Percentiles rank a stretch among this genome's conserved stretches.
Conservation (phyloP, 2,797 vertebrate genomes). For the Synanceia verrucosa region DNA sequence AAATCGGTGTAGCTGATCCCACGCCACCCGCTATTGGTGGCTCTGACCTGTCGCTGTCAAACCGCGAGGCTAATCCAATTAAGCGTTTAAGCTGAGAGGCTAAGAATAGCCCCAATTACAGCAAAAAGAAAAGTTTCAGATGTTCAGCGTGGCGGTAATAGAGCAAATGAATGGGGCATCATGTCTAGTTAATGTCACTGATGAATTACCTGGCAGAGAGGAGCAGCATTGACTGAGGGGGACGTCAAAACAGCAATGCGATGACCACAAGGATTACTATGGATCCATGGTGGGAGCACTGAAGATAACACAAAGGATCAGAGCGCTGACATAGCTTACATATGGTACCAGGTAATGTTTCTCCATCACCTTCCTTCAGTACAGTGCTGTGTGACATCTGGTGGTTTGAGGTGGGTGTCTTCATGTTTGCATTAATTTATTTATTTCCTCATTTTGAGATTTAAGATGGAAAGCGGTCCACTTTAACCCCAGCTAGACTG, state of each 20-base stretch:
- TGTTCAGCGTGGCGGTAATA: constrained; percentile 36
- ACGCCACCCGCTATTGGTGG: constrained; percentile 71
- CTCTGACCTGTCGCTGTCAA: constrained; percentile 78
- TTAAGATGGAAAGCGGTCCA: not conserved
- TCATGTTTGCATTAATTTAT: constrained; percentile 8
- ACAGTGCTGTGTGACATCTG: constrained; percentile 15
- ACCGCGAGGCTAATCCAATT: constrained; percentile 81
- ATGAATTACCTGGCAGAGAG: constrained; percentile 63
- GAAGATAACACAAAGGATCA: constrained; percentile 67
- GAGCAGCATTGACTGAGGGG: constrained; percentile 62
- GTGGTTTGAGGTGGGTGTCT: not conserved
- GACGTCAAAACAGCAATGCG: constrained; percentile 73
- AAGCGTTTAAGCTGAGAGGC: constrained; percentile 78
- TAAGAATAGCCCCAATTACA: constrained; percentile 82
- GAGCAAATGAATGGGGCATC: constrained; percentile 57
- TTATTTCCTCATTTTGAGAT: too few relatives aligned
- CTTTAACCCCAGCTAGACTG: not conserved
- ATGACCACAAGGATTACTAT: constrained; percentile 75
- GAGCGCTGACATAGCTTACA: constrained; percentile 66
- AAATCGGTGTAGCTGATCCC: constrained; percentile 72
- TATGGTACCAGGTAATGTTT: constrained; percentile 72
- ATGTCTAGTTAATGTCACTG: constrained; percentile 56
- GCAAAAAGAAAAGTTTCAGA: constrained; percentile 69
- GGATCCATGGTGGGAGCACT: constrained; percentile 65
- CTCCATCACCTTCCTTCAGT: not conserved